Conservation (phyloP, 2,797 vertebrate species). For the Mus caroli region DNA sequence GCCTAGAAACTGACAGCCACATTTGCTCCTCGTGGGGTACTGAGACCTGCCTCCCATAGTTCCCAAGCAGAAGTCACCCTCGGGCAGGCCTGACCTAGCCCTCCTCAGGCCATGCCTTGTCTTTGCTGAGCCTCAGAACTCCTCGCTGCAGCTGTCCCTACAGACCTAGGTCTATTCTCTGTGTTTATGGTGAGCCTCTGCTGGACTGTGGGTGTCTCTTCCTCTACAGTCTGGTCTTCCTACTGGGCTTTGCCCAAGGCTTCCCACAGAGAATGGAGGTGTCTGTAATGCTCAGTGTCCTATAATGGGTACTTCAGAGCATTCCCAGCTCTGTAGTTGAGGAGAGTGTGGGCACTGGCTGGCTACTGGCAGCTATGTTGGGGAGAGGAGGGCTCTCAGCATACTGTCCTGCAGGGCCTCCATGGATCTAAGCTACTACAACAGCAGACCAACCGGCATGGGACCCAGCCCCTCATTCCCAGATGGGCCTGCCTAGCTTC, state of each 20-base stretch:
- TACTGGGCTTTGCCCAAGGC: neutral
- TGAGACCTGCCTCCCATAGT: neutral
- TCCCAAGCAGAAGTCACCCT: neutral
- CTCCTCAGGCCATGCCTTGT: neutral
- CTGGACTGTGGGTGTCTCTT: neutral
- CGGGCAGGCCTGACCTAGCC: neutral
- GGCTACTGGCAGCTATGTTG: neutral
- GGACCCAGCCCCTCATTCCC: neutral
- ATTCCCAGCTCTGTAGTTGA: neutral
- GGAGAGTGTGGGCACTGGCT: neutral
- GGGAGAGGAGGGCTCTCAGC: neutral
- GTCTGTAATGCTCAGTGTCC: neutral
- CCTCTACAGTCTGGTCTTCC: neutral
- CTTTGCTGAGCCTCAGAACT: neutral
- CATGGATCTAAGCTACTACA: fast-evolving
- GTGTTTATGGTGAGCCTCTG: fast-evolving
- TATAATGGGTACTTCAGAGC: neutral
- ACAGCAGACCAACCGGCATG: neutral
- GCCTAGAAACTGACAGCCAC: neutral
- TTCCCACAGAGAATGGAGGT: neutral
- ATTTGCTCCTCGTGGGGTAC: neutral
- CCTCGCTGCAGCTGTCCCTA: neutral
- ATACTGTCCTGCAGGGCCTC: neutral
- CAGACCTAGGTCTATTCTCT: neutral
- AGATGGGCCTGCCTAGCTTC: neutral